Percentiles rank a stretch among this genome's conserved stretches.
phyloP scores from a whole-genome alignment of 2,797 vertebrate genomes.

The Sandelia bainsii region DNA sequence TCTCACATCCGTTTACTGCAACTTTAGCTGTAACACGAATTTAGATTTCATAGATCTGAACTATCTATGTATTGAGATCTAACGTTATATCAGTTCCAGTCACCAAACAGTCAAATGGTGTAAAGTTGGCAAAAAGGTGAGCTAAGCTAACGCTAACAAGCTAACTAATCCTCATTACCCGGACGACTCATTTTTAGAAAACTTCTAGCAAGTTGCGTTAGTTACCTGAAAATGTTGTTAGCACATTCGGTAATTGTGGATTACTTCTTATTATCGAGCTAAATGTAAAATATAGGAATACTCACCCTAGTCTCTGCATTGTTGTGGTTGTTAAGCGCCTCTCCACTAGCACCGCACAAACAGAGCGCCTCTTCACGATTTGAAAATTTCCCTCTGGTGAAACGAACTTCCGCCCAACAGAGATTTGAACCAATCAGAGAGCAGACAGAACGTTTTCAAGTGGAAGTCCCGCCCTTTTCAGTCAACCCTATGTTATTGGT shows the following conservation, averaged over 20 bases:
- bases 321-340: conserved; percentile 19
- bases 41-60: neutral
- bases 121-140: neutral
- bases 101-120: neutral
- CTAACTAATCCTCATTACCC: neutral
- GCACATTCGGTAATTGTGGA: neutral
- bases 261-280: accelerated
- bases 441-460: accelerated
- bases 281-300: neutral
- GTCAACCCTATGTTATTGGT: neutral
- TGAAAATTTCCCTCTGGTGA: conserved; percentile 72
- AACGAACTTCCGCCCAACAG: conserved; percentile 12
- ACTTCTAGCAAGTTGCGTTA: accelerated
- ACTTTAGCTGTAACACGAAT: neutral
- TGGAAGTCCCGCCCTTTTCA: conserved; percentile 65
- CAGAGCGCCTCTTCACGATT: conserved; percentile 63
- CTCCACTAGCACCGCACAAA: neutral
- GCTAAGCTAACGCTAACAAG: conserved; percentile 11
- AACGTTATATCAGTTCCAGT: too few relatives aligned
- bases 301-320: conserved; percentile 76
- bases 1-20: too few relatives aligned
- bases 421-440: conserved; percentile 63
- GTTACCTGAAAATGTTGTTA: neutral
- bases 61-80: neutral
- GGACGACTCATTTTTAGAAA: neutral